Base-by-base conservation (phyloP, 1,140 invertebrate genomes). In the Heliothis virescens region DNA sequence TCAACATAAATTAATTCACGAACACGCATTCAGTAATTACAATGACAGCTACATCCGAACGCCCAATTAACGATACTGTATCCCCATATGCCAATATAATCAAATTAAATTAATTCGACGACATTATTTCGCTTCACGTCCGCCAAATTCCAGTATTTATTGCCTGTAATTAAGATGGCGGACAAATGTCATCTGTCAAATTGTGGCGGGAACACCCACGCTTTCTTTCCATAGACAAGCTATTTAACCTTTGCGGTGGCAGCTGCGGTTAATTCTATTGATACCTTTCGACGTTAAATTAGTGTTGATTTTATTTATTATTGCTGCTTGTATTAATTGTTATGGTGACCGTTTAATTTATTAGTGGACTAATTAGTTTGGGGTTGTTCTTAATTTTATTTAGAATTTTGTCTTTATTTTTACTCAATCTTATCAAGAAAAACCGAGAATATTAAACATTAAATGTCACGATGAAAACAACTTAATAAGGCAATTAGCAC, bases 181-280 rank as follows among this genome's bases (percentile, higher is more conserved):
- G 82, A 63, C 73, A 85, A 47, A 85, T 93, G 89, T 91, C 91
- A 92, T 86, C 86, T 93, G 89, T 91, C 91, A 92, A 86, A 88
- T 85, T 87, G 85, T 85, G 87, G 89, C 89, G 89, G 82, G 84
- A 89, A 85, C 86, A 86, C 90, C 91, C 91, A 84, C 87, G 83
- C 84, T 72, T 81, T 83, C 83, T 84, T 72, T 78, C 82, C 83
- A 88, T 84, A 86, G 85, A 80, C 87, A 87, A 91, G 84, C 72
- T 48, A 26, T 81, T 82, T 81, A 77, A 81, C 79, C 78, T 80
- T 81, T 79, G 55, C 50, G 63, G 41, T 48, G 77, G 81, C 85
- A 86, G 81, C 84, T 85, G 82, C 77, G 78, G 79, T 80, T 63
- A 69, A 13, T 55, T 47, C 41, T 50, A 71, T 65, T 69, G n/a